Percentiles rank a stretch among this genome's conserved stretches.
Evolutionary conservation across 2,797 vertebrate genomes (phyloP).

Genomic region (Zalophus californianus): DNA sequence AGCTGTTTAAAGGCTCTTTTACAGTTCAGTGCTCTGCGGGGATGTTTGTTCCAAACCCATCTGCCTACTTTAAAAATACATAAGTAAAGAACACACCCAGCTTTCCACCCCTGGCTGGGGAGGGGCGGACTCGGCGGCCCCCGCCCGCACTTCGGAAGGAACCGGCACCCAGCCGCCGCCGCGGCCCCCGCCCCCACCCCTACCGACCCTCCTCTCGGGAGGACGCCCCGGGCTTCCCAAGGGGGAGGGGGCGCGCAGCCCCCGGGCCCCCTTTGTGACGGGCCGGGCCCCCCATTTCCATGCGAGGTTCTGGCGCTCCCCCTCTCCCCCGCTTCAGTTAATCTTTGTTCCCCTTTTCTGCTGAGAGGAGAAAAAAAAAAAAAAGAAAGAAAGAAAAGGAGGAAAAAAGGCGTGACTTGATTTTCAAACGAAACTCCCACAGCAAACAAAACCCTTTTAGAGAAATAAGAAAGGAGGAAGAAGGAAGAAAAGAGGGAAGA

Average conservation of each 20-base stretch:
- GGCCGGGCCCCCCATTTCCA: slow-evolving; percentile 64
- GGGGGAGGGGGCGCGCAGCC: neutral
- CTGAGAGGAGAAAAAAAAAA: slow-evolving; percentile 68
- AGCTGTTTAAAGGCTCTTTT: slow-evolving; percentile 63
- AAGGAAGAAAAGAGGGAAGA: slow-evolving; percentile 80
- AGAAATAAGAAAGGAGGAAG: slow-evolving; percentile 84
- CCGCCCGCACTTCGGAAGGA: neutral
- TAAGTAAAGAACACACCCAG: slow-evolving; percentile 44
- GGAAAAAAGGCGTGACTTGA: slow-evolving; percentile 84
- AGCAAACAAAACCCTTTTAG: slow-evolving; percentile 83
- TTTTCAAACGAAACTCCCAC: slow-evolving; percentile 85
- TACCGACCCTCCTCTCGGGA: neutral
- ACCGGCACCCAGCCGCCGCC: neutral
- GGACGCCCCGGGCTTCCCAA: slow-evolving; percentile 48
- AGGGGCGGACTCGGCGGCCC: slow-evolving; percentile 26
- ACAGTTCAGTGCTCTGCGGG: slow-evolving; percentile 44
- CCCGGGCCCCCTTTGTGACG: slow-evolving; percentile 67
- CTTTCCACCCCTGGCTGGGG: slow-evolving; percentile 47
- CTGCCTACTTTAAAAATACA: slow-evolving; percentile 60
- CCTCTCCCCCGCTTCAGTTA: slow-evolving; percentile 72
- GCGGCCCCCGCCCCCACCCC: neutral
- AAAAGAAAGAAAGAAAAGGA: slow-evolving; percentile 68
- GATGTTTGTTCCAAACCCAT: slow-evolving; percentile 68
- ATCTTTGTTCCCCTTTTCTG: slow-evolving; percentile 85
- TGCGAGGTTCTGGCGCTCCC: slow-evolving; percentile 61